Evolutionary conservation across 2,113 vertebrate species (phyloP), one percentile per base, ranked within the genome.

Genomic region (Rhinogobius similis): DNA sequence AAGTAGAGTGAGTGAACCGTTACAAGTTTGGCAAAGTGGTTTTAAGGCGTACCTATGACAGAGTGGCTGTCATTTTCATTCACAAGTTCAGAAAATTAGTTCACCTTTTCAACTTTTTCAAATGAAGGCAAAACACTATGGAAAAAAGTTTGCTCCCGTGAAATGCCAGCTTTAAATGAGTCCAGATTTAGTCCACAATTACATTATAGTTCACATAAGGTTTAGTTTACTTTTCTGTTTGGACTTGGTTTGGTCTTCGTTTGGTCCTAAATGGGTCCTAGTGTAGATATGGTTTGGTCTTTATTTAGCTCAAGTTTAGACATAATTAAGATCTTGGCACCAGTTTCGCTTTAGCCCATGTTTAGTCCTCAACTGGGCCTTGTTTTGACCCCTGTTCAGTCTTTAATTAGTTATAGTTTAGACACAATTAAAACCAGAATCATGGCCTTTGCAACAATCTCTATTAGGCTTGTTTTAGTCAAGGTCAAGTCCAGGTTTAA

Each of bases 31-130:
- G 84, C 87, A 90, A 58, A 88, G 86, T 87, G 87, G 86, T 82
- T 85, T 88, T 89, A 90, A 89, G 86, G 88, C 85, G 79, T 85
- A 85, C 86, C 88, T 77, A 83, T 87, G 81, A 89, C 84, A 86
- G 78, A 26, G 65, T 76, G 75, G 79, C 82, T 77, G 79, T 81
- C 68, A 79, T 77, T 46, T 27, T 75, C 75, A 73, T 69, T 79
- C 67, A 52, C 62, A 82, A 75, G 65, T 52, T 66, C 72, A 68
- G 66, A 70, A 68, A 82, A 74, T 59, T 58, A 72, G 72, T 73
- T 65, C 67, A 72, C 62, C 64, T 20, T 24, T 70, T 56, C 3
- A 52, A 23, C 77, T 55, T 73, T 58, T 71, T 70, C 77, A 72
- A 48, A 65, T 68, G 69, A 79, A 69, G 81, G 59, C 72, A 12